Percentiles rank a stretch among this genome's conserved stretches.
Conservation (phyloP, 2,888 invertebrate species). For the Campoplex capitator region DNA sequence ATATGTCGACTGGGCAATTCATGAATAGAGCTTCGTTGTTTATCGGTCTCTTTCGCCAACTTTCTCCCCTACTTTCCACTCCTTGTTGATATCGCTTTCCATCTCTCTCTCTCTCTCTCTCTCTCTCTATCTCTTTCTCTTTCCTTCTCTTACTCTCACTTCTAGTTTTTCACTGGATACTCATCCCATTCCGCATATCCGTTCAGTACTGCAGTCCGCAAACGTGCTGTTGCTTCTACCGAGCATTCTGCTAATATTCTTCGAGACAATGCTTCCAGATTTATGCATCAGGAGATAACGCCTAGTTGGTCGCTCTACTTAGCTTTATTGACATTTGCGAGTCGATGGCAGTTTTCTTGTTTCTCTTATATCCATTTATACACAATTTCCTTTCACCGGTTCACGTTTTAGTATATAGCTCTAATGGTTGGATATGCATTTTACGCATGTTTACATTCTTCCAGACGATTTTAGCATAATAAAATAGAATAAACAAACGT, state of each 20-base stretch:
- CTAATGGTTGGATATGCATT: background rate
- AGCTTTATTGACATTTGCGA: constrained; percentile 29
- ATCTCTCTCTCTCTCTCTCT: constrained; percentile 44
- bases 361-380: background rate
- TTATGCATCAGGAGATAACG: constrained; percentile 69
- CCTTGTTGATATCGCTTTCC: constrained; percentile 56
- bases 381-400: constrained; percentile 35
- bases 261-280: constrained; percentile 69
- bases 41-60: constrained; percentile 75
- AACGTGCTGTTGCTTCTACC: constrained; percentile 61
- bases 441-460: background rate
- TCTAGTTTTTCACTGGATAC: constrained; percentile 45
- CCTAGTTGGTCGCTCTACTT: constrained; percentile 51
- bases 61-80: constrained; percentile 64
- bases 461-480: background rate
- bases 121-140: constrained; percentile 42
- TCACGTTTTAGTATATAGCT: background rate
- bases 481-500: background rate
- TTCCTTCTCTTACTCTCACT: constrained; percentile 16
- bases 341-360: constrained; percentile 47
- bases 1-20: constrained; percentile 72
- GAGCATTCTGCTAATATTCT: constrained; percentile 70
- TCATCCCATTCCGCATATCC: constrained; percentile 53
- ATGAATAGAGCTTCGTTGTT: constrained; percentile 80
- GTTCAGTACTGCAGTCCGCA: constrained; percentile 36